Percentiles rank a stretch among this genome's conserved stretches.
Evolutionary conservation across 2,113 vertebrate species (phyloP).

Genomic region (Dipodomys merriami): DNA sequence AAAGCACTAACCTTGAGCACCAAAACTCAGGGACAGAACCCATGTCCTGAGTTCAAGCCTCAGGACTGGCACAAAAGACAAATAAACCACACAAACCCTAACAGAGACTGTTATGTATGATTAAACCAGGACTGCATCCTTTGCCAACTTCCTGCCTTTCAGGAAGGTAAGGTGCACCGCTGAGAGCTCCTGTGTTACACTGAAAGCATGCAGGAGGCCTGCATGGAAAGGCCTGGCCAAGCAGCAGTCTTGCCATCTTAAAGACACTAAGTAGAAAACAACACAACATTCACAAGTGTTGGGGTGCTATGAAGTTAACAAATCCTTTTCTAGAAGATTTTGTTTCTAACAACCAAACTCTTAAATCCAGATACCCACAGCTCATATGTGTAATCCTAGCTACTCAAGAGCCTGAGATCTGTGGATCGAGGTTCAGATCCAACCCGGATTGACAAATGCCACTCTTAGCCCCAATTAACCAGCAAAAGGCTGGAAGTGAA

Average conservation of each 20-base stretch:
- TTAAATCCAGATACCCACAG: not conserved
- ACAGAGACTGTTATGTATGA: not conserved
- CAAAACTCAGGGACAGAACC: no score
- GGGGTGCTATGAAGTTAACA: accelerated
- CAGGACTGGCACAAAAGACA: no score
- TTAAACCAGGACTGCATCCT: not conserved
- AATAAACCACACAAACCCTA: not conserved
- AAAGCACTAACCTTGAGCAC: no score
- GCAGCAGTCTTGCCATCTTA: not conserved
- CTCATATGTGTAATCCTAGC: no score
- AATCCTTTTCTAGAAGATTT: not conserved
- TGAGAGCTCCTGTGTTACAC: not conserved
- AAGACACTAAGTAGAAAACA: not conserved
- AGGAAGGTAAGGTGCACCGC: no score
- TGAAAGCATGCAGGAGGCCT: accelerated
- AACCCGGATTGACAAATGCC: no score
- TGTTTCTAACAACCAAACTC: constrained; percentile 25
- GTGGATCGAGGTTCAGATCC: no score
- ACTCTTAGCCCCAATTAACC: no score
- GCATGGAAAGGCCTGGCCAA: not conserved
- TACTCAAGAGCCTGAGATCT: no score
- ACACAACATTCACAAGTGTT: not conserved
- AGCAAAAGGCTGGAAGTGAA: no score
- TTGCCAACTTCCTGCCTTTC: not conserved
- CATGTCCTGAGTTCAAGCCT: no score